These are phyloP conservation scores for Lophius americanus DNA, from an alignment of 2,797 vertebrate species.

Conservation along the genomic window DNA sequence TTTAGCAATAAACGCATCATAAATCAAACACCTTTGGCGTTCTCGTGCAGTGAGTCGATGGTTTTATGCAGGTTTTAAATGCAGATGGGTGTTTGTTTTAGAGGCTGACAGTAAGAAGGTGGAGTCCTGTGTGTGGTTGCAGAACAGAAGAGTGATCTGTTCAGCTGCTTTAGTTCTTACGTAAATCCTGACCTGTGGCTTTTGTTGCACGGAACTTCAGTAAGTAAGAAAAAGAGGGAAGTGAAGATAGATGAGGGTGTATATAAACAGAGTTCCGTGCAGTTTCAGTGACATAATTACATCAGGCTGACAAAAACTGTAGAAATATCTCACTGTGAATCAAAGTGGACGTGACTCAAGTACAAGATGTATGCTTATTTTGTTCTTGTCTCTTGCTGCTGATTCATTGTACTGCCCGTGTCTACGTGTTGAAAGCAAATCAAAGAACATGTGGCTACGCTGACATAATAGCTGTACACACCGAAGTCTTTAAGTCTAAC, in stretches of 20 bases:
- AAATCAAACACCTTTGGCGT: constrained; percentile 38
- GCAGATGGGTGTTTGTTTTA: constrained; percentile 14
- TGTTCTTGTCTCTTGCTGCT: constrained; percentile 9
- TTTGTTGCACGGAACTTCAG: constrained; percentile 49
- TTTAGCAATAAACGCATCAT: constrained; percentile 44
- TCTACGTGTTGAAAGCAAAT: not conserved
- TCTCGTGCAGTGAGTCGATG: constrained; percentile 51
- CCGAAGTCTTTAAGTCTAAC: not conserved
- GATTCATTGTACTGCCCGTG: constrained; percentile 4
- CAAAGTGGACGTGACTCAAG: constrained; percentile 23
- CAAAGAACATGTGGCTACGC: too few relatives aligned
- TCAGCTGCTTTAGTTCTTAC: constrained; percentile 40
- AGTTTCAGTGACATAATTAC: constrained; percentile 35
- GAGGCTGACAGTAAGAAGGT: constrained; percentile 8
- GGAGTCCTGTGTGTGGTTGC: constrained; percentile 13
- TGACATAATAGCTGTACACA: not conserved
- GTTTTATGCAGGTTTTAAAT: constrained; percentile 35
- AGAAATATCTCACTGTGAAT: constrained; percentile 4
- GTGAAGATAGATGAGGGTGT: constrained; percentile 19
- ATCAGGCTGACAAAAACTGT: constrained; percentile 5
- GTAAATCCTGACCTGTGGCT: constrained; percentile 41
- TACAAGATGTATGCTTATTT: not conserved
- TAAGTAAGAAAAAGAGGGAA: constrained; percentile 45
- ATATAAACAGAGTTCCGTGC: constrained; percentile 33
- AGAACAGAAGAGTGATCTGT: constrained; percentile 9